A percentile compares a stretch with the other conserved stretches of the same genome.
Conservation (phyloP, 2,888 invertebrate species). For the Himalopsyche tibetana region DNA sequence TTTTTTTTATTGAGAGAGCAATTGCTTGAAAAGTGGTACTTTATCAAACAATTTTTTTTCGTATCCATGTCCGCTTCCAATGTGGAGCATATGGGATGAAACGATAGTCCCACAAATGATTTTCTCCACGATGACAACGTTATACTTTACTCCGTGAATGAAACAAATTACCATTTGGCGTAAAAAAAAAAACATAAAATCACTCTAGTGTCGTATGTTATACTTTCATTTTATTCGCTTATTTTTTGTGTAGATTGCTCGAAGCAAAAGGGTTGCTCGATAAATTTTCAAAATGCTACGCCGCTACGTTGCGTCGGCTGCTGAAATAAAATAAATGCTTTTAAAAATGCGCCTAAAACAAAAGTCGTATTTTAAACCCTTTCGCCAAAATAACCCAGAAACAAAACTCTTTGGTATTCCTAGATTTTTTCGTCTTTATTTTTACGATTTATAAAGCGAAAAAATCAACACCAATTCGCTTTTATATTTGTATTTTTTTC, state of each 20-base stretch:
- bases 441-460: not conserved
- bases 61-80: too few relatives aligned
- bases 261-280: constrained; percentile 49
- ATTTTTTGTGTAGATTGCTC: constrained; percentile 52
- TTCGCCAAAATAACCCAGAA: constrained; percentile 54
- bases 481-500: not conserved
- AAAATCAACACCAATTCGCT: not conserved
- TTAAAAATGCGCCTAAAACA: constrained; percentile 61
- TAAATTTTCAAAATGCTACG: constrained; percentile 50
- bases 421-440: not conserved
- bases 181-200: not conserved
- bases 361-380: constrained; percentile 62
- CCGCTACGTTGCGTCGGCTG: constrained; percentile 18
- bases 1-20: too few relatives aligned
- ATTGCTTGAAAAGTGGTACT: too few relatives aligned
- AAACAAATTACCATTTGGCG: too few relatives aligned
- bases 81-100: too few relatives aligned
- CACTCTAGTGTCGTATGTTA: not conserved
- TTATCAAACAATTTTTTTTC: too few relatives aligned
- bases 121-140: too few relatives aligned
- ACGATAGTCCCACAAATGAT: too few relatives aligned
- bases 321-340: constrained; percentile 58
- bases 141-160: too few relatives aligned
- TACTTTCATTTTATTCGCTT: not conserved
- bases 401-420: constrained; percentile 6